A percentile compares a stretch with the other conserved stretches of the same genome.
phyloP scores from a whole-genome alignment of 2,888 invertebrate species.

The Erynnis tages region DNA sequence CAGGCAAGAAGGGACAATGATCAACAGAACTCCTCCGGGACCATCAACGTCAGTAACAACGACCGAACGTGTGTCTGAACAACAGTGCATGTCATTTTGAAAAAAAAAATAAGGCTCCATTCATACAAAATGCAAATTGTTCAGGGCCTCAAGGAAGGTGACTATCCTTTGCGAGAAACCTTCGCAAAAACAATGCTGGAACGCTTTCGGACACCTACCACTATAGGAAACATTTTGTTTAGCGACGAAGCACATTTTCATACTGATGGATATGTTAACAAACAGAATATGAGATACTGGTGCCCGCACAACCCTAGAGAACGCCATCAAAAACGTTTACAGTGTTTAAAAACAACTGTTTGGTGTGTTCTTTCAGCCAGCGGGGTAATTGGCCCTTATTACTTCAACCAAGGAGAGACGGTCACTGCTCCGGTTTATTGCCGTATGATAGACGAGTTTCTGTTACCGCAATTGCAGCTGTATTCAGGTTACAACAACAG shows the following conservation, averaged over 20 bases:
- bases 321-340: slow-evolving; percentile 26
- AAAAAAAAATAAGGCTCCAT: not conserved
- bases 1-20: not conserved
- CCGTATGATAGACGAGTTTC: slow-evolving; percentile 28
- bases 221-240: slow-evolving; percentile 16
- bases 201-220: slow-evolving; percentile 13
- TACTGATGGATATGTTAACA: slow-evolving; percentile 16
- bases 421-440: slow-evolving; percentile 25
- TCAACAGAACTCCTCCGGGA: not conserved
- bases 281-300: slow-evolving; percentile 30
- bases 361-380: slow-evolving; percentile 27
- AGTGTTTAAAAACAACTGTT: slow-evolving; percentile 26
- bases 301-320: slow-evolving; percentile 21
- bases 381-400: slow-evolving; percentile 30
- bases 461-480: slow-evolving; percentile 25
- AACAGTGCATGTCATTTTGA: not conserved
- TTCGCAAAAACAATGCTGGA: slow-evolving; percentile 5
- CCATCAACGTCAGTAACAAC: not conserved
- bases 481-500: slow-evolving; percentile 25
- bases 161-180: not conserved
- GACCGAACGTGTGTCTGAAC: not conserved
- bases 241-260: slow-evolving; percentile 31
- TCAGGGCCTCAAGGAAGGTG: not conserved
- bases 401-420: slow-evolving; percentile 26
- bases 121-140: not conserved